These are phyloP conservation scores for Chaunax sp. DNA, from an alignment of 2,797 vertebrate genomes.

Conservation along the genomic window DNA sequence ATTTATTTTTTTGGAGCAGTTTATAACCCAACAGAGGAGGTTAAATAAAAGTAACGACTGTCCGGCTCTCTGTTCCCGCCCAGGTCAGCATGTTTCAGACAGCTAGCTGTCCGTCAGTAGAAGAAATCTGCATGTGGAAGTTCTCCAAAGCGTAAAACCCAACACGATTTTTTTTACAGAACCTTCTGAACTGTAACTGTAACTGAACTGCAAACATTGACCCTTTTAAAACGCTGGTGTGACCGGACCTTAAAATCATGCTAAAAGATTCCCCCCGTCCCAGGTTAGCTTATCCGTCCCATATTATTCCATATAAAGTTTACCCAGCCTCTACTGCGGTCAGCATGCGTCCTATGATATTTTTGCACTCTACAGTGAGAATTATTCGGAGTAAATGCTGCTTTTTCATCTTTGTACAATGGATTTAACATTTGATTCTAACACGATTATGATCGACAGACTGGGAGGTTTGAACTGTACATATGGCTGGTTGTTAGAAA, in stretches of 20 bases:
- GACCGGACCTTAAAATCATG: constrained; percentile 21
- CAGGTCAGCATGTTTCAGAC: background rate
- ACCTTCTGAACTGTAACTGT: too few species aligned
- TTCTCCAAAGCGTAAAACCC: too few species aligned
- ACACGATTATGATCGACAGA: constrained; percentile 18
- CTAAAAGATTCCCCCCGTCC: background rate
- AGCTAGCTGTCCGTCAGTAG: too few species aligned
- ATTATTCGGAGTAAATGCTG: constrained; percentile 57
- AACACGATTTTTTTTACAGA: too few species aligned
- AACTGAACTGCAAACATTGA: too few species aligned
- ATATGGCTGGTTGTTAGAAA: constrained; percentile 58
- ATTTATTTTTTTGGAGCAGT: background rate
- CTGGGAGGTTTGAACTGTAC: constrained; percentile 46
- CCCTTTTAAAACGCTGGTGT: constrained; percentile 18
- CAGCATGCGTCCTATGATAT: constrained; percentile 74
- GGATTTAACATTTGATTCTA: constrained; percentile 37
- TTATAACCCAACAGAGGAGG: background rate
- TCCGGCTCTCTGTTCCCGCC: background rate
- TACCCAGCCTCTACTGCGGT: constrained; percentile 72
- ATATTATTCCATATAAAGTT: constrained; percentile 45
- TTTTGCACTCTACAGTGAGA: constrained; percentile 59
- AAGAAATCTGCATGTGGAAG: background rate
- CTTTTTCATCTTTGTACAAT: constrained; percentile 61
- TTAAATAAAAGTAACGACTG: too few species aligned
- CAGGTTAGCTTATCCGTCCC: constrained; percentile 5